A percentile compares a stretch with the other conserved stretches of the same genome.
These are phyloP conservation scores for Pararge aegeria DNA, from an alignment of 1,140 invertebrate species.

Conservation along the genomic window DNA sequence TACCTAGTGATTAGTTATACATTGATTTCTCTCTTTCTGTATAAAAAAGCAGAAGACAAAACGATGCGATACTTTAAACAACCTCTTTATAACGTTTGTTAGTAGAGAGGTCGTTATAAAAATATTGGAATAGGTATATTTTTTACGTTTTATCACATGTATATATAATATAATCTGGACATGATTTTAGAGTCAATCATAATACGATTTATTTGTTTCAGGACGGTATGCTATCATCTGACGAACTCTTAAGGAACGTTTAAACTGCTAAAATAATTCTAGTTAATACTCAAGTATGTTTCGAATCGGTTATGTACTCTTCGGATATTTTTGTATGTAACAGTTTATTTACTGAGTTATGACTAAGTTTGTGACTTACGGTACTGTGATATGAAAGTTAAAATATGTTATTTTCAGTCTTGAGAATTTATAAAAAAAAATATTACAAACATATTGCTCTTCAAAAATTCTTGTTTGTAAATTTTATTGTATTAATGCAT, in stretches of 20 bases:
- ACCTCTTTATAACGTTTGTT: too few relatives aligned
- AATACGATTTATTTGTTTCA: conserved; percentile 39
- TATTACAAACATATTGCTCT: too few relatives aligned
- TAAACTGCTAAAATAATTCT: conserved; percentile 42
- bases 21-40: too few relatives aligned
- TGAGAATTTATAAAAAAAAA: conserved; percentile 18
- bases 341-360: conserved; percentile 52
- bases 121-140: too few relatives aligned
- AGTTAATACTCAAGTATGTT: conserved; percentile 48
- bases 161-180: too few relatives aligned
- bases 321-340: conserved; percentile 43
- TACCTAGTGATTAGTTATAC: too few relatives aligned
- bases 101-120: too few relatives aligned
- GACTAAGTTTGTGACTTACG: conserved; percentile 49
- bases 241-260: conserved; percentile 67
- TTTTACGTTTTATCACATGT: too few relatives aligned
- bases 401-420: conserved; percentile 22
- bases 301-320: conserved; percentile 45
- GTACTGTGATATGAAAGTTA: conserved; percentile 64
- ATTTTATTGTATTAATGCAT: conserved; percentile 7
- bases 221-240: conserved; percentile 65
- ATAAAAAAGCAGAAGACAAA: too few relatives aligned
- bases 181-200: too few relatives aligned
- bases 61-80: too few relatives aligned
- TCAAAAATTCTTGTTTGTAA: conserved; percentile 19